Conservation (phyloP, 2,888 invertebrate genomes). For the Oligia latruncula region DNA sequence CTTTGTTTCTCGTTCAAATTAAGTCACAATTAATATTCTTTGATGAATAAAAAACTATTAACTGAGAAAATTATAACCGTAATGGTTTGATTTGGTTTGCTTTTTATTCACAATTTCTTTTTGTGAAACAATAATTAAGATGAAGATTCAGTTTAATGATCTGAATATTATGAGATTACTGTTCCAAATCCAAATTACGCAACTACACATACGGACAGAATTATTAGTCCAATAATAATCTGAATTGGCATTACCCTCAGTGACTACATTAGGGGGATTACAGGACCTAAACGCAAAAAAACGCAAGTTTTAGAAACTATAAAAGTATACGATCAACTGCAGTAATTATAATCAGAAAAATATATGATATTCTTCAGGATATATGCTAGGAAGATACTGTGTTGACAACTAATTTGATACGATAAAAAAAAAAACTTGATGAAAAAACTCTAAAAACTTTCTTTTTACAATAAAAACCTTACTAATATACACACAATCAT, state of each 20-base stretch:
- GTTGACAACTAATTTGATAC: too few relatives aligned
- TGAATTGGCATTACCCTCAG: slow-evolving; percentile 33
- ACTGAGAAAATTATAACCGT: background rate
- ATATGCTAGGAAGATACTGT: too few relatives aligned
- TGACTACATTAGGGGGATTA: slow-evolving; percentile 18
- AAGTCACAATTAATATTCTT: slow-evolving; percentile 17
- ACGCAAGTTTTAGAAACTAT: too few relatives aligned
- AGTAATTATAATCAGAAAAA: too few relatives aligned
- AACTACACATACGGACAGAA: slow-evolving; percentile 11
- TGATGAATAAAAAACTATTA: slow-evolving; percentile 18
- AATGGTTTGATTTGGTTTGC: background rate
- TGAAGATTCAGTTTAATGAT: background rate
- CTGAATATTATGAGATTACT: background rate
- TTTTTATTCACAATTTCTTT: background rate
- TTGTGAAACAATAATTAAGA: background rate
- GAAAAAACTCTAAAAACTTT: too few relatives aligned
- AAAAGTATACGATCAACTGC: too few relatives aligned
- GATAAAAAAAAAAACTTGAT: too few relatives aligned
- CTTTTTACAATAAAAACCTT: too few relatives aligned
- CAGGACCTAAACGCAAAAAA: too few relatives aligned
- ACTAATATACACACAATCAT: too few relatives aligned
- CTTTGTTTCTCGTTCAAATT: slow-evolving; percentile 25
- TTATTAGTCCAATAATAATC: slow-evolving; percentile 35
- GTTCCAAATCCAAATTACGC: background rate
- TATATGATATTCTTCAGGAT: too few relatives aligned